These are phyloP conservation scores for Anoplopoma fimbria DNA, from an alignment of 2,113 vertebrate species.

Conservation along the genomic window DNA sequence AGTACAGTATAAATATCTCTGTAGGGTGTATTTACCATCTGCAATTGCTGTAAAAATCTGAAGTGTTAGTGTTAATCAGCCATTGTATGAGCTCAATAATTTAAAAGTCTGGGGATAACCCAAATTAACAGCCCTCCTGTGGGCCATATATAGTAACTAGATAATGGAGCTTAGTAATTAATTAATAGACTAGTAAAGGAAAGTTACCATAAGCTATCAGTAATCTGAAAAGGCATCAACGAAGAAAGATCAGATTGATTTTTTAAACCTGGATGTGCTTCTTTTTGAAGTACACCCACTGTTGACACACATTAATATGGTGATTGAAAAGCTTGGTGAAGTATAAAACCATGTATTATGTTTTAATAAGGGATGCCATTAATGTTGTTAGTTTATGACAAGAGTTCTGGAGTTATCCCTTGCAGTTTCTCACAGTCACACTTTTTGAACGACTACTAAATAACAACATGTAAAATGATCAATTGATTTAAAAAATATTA, in stretches of 20 bases:
- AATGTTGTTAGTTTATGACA: slow-evolving; percentile 31
- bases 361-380: background rate
- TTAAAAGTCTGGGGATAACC: slow-evolving; percentile 38
- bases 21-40: background rate
- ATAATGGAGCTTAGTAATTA: slow-evolving; percentile 39
- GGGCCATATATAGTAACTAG: slow-evolving; percentile 25
- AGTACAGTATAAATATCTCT: background rate
- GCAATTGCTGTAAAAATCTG: background rate
- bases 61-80: slow-evolving; percentile 12
- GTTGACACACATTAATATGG: background rate
- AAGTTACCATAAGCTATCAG: slow-evolving; percentile 4
- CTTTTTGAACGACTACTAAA: background rate
- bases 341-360: slow-evolving; percentile 1
- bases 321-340: slow-evolving; percentile 12
- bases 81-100: slow-evolving; percentile 42
- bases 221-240: background rate
- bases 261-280: background rate
- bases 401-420: background rate
- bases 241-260: background rate
- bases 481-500: background rate
- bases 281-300: background rate
- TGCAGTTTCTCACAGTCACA: background rate
- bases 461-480: background rate
- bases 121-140: slow-evolving; percentile 43
- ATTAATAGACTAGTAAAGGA: background rate